Conservation (phyloP, 2,113 vertebrate genomes). For the Sorex araneus region DNA sequence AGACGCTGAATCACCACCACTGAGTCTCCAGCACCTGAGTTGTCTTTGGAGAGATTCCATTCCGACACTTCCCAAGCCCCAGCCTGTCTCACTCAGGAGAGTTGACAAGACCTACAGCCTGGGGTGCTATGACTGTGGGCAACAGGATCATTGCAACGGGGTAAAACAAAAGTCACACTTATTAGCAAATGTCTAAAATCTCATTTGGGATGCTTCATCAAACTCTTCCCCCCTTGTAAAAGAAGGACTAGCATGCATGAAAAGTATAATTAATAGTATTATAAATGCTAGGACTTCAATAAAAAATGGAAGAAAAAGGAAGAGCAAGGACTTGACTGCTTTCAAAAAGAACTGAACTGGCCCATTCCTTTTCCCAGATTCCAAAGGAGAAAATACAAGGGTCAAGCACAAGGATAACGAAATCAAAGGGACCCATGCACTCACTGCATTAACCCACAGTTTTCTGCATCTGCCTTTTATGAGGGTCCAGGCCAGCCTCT, state of each 20-base stretch:
- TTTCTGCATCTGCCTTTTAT: conserved; percentile 28
- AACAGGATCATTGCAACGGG: not conserved
- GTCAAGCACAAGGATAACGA: conserved; percentile 28
- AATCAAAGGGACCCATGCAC: conserved; percentile 40
- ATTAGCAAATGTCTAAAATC: conserved; percentile 45
- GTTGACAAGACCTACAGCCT: conserved; percentile 56
- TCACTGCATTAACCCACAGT: conserved; percentile 15
- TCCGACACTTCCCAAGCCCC: conserved; percentile 52
- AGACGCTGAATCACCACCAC: conserved; percentile 75
- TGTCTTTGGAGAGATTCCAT: conserved; percentile 76
- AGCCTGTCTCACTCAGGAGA: conserved; percentile 69
- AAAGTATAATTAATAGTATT: too few species aligned
- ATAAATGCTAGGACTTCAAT: too few species aligned
- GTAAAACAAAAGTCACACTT: conserved; percentile 30
- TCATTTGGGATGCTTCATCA: not conserved
- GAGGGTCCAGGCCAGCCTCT: not conserved
- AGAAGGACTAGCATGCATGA: too few species aligned
- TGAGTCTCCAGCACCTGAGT: conserved; percentile 64
- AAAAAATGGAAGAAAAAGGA: not conserved
- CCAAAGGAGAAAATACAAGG: conserved; percentile 15
- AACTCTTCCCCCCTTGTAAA: not conserved
- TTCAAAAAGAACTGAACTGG: conserved; percentile 6
- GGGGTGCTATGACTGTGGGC: conserved; percentile 22
- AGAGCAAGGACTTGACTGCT: not conserved
- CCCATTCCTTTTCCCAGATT: not conserved